These are phyloP conservation scores for Lates japonicus DNA, from an alignment of 2,797 vertebrate genomes.

Conservation along the genomic window DNA sequence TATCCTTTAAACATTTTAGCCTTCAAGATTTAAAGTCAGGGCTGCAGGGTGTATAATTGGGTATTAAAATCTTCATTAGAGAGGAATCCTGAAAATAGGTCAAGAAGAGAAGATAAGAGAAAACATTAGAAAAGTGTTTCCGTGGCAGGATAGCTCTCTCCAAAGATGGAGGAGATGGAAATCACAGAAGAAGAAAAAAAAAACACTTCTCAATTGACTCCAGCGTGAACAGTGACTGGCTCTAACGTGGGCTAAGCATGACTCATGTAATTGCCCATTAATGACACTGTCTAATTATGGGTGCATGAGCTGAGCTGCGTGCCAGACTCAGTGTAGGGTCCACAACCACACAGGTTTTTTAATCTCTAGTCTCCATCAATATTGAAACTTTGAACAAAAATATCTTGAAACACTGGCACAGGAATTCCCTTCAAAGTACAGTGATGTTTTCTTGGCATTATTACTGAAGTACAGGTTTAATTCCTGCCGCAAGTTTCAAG, in stretches of 20 bases:
- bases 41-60: too few species aligned
- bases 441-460: conserved; percentile 3
- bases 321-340: conserved; percentile 42
- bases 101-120: not conserved
- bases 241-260: conserved; percentile 61
- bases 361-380: conserved; percentile 36
- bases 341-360: conserved; percentile 41
- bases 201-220: conserved; percentile 24
- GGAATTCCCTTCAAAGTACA: not conserved
- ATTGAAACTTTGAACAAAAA: conserved; percentile 14
- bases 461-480: not conserved
- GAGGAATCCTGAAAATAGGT: not conserved
- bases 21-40: not conserved
- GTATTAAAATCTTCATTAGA: too few species aligned
- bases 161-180: conserved; percentile 4
- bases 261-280: conserved; percentile 81
- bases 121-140: not conserved
- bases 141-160: conserved; percentile 9
- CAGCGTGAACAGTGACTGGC: conserved; percentile 26
- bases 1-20: not conserved
- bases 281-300: conserved; percentile 68
- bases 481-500: not conserved
- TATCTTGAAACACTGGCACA: conserved; percentile 3
- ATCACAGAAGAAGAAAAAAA: conserved; percentile 21
- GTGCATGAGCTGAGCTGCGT: conserved; percentile 38